Evolutionary conservation across 2,113 vertebrate species (phyloP).

Genomic region (Callorhinus ursinus): DNA sequence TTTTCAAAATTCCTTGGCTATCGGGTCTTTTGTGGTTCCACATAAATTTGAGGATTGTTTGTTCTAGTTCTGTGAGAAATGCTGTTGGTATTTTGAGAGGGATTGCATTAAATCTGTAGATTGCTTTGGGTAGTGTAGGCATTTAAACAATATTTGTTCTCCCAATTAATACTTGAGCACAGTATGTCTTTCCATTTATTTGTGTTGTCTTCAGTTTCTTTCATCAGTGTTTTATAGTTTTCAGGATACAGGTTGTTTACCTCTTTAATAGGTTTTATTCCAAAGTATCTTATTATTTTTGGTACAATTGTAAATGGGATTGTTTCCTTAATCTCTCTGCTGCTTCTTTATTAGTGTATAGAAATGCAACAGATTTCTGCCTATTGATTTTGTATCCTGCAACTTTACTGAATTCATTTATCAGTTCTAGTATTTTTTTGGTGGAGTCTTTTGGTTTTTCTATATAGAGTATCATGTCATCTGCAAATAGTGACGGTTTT

Average conservation of each 20-base stretch:
- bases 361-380: not conserved
- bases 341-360: not conserved
- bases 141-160: not conserved
- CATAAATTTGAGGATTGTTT: not conserved
- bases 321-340: not conserved
- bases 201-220: not conserved
- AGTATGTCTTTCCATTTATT: not conserved
- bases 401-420: not conserved
- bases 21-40: not conserved
- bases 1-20: not conserved
- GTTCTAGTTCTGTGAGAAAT: not conserved
- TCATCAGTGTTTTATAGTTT: not conserved
- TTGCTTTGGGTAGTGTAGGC: not conserved
- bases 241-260: not conserved
- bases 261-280: not conserved
- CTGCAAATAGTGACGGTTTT: not conserved
- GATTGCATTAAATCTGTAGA: not conserved
- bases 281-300: not conserved
- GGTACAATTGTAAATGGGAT: not conserved
- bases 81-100: not conserved
- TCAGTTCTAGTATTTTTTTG: not conserved
- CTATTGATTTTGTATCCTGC: not conserved
- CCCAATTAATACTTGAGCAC: not conserved
- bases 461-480: not conserved
- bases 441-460: not conserved